phyloP scores from a whole-genome alignment of 1,140 invertebrate species.

The Macrostomum lignano region DNA sequence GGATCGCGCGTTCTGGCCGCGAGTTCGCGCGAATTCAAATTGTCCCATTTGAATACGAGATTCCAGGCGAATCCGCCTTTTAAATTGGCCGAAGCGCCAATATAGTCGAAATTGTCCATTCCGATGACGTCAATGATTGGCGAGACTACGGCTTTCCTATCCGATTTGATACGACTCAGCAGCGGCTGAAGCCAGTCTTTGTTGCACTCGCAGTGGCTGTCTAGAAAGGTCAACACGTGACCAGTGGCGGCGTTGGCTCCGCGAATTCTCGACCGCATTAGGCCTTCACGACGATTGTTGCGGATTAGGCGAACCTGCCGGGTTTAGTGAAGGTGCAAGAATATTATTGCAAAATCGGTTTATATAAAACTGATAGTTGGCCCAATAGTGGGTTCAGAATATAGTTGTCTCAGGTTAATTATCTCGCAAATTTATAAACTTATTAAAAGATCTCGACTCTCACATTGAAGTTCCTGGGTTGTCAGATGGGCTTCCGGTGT shows the following conservation, averaged over 20 bases:
- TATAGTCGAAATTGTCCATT: slow-evolving; percentile 79
- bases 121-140: slow-evolving; percentile 94
- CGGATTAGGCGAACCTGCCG: no score
- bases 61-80: slow-evolving; percentile 82
- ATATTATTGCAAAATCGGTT: no score
- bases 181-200: slow-evolving; percentile 80
- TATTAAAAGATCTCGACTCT: no score
- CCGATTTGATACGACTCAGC: slow-evolving; percentile 53
- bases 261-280: slow-evolving; percentile 62
- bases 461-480: no score
- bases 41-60: slow-evolving; percentile 68
- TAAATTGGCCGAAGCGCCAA: slow-evolving; percentile 33
- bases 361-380: no score
- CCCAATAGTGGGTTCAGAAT: no score
- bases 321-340: no score
- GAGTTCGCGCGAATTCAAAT: slow-evolving; percentile 50
- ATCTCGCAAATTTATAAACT: no score
- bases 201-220: slow-evolving; percentile 86
- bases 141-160: slow-evolving; percentile 69
- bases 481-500: no score
- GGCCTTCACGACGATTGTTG: slow-evolving; percentile 34
- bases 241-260: slow-evolving; percentile 63
- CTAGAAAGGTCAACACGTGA: slow-evolving; percentile 73
- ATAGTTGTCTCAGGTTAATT: no score
- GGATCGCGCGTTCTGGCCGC: slow-evolving; percentile 55